A percentile compares a stretch with the other conserved stretches of the same genome.
Evolutionary conservation across 2,888 invertebrate genomes (phyloP).

Genomic region (Drosophila conformis): DNA sequence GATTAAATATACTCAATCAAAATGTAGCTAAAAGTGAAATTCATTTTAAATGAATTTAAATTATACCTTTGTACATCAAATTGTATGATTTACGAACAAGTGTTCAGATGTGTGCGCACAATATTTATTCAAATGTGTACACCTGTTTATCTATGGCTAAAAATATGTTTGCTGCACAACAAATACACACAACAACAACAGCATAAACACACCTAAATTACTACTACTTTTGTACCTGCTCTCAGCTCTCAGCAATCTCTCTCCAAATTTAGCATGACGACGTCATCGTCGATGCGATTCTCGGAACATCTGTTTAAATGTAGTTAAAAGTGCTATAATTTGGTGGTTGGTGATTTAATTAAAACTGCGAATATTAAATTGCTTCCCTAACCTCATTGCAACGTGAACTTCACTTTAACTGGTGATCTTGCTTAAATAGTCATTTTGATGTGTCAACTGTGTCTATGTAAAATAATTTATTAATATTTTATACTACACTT

Average conservation of each 20-base stretch:
- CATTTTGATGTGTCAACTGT: not conserved
- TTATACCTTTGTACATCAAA: not conserved
- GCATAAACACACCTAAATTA: slow-evolving; percentile 30
- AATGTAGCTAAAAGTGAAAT: slow-evolving; percentile 14
- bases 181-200: slow-evolving; percentile 6
- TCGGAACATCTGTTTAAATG: slow-evolving; percentile 56
- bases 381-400: no score
- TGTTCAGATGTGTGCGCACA: not conserved
- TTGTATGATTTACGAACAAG: not conserved
- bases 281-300: slow-evolving; percentile 59
- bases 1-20: slow-evolving; percentile 1
- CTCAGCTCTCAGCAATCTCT: slow-evolving; percentile 27
- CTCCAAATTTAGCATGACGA: slow-evolving; percentile 64
- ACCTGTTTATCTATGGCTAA: slow-evolving; percentile 44
- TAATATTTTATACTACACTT: not conserved
- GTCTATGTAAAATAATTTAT: not conserved
- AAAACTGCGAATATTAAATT: not conserved
- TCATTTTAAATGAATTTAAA: not conserved
- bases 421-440: not conserved
- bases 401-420: not conserved
- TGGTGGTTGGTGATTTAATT: not conserved
- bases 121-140: slow-evolving; percentile 16
- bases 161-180: slow-evolving; percentile 46
- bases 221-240: slow-evolving; percentile 13
- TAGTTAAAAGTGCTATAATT: slow-evolving; percentile 4